Conservation (phyloP, 2,113 vertebrate species). For the Hepsetus odoe region DNA sequence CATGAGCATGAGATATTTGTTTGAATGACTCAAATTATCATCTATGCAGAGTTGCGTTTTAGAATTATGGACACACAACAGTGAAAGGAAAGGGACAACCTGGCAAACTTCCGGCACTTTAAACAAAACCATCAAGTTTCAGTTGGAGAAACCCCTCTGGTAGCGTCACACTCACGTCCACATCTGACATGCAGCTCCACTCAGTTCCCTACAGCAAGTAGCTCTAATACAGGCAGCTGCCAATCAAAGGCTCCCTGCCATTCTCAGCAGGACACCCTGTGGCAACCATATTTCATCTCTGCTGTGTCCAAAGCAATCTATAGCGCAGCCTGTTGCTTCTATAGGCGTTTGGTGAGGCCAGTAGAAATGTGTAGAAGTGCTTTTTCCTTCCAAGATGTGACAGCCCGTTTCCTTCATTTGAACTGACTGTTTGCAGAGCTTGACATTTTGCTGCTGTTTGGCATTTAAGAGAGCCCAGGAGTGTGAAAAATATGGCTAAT, state of each 20-base stretch:
- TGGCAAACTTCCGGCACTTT: not conserved
- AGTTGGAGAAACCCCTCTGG: constrained; percentile 29
- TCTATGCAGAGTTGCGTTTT: not conserved
- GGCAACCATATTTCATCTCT: not conserved
- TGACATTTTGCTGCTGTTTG: constrained; percentile 39
- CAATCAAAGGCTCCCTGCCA: constrained; percentile 15
- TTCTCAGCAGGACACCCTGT: constrained; percentile 26
- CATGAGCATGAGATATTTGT: not conserved
- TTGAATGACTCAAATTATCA: not conserved
- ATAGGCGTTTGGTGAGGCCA: not conserved
- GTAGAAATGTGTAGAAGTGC: not conserved
- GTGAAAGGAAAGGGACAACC: not conserved
- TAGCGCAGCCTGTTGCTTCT: not conserved
- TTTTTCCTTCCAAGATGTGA: not conserved
- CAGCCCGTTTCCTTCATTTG: not conserved
- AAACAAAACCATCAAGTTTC: not conserved
- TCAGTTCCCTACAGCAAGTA: constrained; percentile 3
- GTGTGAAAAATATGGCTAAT: constrained; percentile 8
- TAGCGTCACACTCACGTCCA: not conserved
- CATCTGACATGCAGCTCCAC: constrained; percentile 13
- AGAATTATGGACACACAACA: not conserved
- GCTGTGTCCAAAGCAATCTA: constrained; percentile 8
- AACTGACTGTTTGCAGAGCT: constrained; percentile 15
- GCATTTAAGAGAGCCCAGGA: constrained; percentile 21
- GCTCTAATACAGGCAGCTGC: constrained; percentile 26